Base-by-base conservation (phyloP, 2,888 invertebrate species). In the Amorpha juglandis region DNA sequence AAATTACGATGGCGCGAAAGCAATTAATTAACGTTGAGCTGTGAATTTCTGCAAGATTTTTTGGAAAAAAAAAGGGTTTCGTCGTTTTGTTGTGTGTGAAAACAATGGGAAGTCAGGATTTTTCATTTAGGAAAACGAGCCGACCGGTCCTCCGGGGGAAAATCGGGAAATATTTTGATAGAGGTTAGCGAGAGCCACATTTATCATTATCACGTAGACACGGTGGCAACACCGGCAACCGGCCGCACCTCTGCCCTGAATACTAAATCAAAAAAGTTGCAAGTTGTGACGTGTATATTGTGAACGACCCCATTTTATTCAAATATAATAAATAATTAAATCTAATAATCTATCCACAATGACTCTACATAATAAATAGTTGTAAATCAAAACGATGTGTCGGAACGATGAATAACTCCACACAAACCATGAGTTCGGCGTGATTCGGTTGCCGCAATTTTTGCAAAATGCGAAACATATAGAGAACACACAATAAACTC, bases 121-220 rank as follows among this genome's bases (percentile, higher is more conserved):
- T 84, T 80, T 82, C 79, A 81, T 82, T 82, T 79, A 77, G 79
- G 73, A 72, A 76, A 74, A 71, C 69, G 71, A 72, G 71, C 68
- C 69, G 70, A 8, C 45, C 71, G 67, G 68, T 77, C 19, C 42
- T 75, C 75, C 72, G 77, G 83, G 81, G 78, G 77, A 81, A 81
- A 80, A 79, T 84, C 79, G 78, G 80, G 81, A 86, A 88, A 86
- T 84, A 87, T 87, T 83, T 87, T 86, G 86, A 87, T 86, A 81
- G 84, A 83, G 82, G 86, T 81, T 78, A 76, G 79, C 78, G 74
- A 76, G 74, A 76, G 78, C 74, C 74, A 84, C 90, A 90, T 91
- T 91, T 89, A 89, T 92, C 91, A 91, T 90, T 88, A 91, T 91
- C 86, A 89, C 81, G 86, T 80, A 83, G 86, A 78, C 86, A 79